phyloP scores from a whole-genome alignment of 1,140 invertebrate genomes.

The Paraescarpia echinospica region DNA sequence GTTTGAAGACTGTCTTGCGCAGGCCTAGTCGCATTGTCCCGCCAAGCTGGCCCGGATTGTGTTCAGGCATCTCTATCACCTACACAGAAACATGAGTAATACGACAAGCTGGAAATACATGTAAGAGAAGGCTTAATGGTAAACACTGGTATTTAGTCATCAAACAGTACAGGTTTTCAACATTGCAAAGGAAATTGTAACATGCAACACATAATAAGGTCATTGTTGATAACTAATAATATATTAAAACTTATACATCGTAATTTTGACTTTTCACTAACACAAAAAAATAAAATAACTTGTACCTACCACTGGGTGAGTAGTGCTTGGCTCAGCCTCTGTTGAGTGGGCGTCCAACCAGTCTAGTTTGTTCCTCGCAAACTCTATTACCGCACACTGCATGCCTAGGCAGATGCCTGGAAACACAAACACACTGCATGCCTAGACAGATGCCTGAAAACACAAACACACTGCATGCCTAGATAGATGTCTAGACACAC shows the following conservation, averaged over 20 bases:
- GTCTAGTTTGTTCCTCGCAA: slow-evolving; percentile 81
- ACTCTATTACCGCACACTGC: slow-evolving; percentile 97
- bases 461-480: slow-evolving; percentile 85
- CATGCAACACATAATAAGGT: neutral
- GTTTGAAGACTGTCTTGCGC: slow-evolving; percentile 79
- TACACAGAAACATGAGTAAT: slow-evolving; percentile 35
- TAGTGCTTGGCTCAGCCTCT: slow-evolving; percentile 77
- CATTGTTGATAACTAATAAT: too few relatives aligned
- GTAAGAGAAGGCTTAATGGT: neutral
- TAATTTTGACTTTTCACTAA: neutral
- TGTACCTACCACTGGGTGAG: slow-evolving; percentile 68
- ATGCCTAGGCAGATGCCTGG: slow-evolving; percentile 90
- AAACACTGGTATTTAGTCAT: too few relatives aligned
- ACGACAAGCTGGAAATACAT: neutral
- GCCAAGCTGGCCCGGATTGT: slow-evolving; percentile 88
- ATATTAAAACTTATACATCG: neutral
- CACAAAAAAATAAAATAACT: neutral
- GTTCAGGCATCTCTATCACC: slow-evolving; percentile 98
- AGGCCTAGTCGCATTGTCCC: slow-evolving; percentile 98
- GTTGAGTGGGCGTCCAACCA: slow-evolving; percentile 79
- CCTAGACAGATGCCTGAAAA: neutral
- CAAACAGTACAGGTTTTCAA: neutral
- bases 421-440: slow-evolving; percentile 24
- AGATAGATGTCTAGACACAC: neutral
- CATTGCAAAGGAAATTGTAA: neutral